Conservation (phyloP, 2,888 invertebrate genomes). For the Xylocampa areola region DNA sequence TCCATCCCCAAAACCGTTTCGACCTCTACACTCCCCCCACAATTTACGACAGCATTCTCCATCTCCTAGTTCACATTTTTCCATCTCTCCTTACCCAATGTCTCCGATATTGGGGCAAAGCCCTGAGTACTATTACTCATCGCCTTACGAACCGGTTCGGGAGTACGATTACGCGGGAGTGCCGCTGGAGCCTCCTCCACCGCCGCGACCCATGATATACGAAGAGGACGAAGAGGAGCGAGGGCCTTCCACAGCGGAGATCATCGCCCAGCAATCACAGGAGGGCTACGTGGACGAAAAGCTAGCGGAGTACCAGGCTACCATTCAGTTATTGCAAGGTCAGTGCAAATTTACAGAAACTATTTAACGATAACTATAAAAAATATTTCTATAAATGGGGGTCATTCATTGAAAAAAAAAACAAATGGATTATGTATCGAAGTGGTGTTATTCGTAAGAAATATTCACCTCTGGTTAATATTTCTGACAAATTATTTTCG, state of each 20-base stretch:
- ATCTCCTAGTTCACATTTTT: slow-evolving; percentile 86
- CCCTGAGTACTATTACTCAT: slow-evolving; percentile 90
- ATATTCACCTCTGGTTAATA: slow-evolving; percentile 18
- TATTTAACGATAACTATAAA: not conserved
- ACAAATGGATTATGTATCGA: not conserved
- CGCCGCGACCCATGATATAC: slow-evolving; percentile 91
- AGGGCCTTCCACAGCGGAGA: slow-evolving; percentile 96
- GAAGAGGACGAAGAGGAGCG: slow-evolving; percentile 92
- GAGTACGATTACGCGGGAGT: slow-evolving; percentile 93
- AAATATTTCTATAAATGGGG: no score
- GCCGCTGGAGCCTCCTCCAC: slow-evolving; percentile 94
- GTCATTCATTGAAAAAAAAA: not conserved
- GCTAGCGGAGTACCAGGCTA: slow-evolving; percentile 97
- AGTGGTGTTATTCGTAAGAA: not conserved
- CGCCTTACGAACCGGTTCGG: slow-evolving; percentile 89
- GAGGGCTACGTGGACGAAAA: slow-evolving; percentile 98
- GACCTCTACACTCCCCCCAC: slow-evolving; percentile 86
- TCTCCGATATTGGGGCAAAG: slow-evolving; percentile 91
- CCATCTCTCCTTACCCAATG: slow-evolving; percentile 86
- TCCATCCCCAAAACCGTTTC: slow-evolving; percentile 87
- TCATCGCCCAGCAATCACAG: slow-evolving; percentile 97
- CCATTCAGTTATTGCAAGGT: slow-evolving; percentile 97
- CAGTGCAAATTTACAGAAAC: slow-evolving; percentile 67
- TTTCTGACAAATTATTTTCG: slow-evolving; percentile 30
- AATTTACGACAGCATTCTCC: slow-evolving; percentile 83